Evolutionary conservation across 2,888 invertebrate genomes (phyloP), one percentile per base, ranked within the genome.

Genomic region (Folsomia manolachei): DNA sequence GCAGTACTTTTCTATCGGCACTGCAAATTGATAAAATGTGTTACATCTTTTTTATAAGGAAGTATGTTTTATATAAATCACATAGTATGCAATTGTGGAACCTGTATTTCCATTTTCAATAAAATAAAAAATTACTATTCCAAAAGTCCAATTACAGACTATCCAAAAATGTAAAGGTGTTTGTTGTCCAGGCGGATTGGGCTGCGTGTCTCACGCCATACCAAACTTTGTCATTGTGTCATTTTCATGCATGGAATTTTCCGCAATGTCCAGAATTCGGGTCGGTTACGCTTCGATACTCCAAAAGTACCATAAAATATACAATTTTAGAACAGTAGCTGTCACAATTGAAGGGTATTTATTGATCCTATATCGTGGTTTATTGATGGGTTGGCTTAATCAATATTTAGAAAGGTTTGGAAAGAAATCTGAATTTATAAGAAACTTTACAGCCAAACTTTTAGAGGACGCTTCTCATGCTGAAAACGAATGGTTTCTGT

Each of bases 171-270:
- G 4, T 2, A 24, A 62, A 62, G 19, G 21, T 62, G 14, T 11
- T 25, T 56, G 56, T 19, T 7, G 18, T 24, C 62, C 23, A 62
- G 18, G 23, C 14, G 24, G 14, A 4, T 39, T 39, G 4, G 4
- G 27, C n/a, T 64, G 64, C 64, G 64, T 64, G 64, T n/a, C 4
- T 2, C 64, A 64, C 64, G 64, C 26, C 7, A 64, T 14, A 14
- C 4, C 39, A 39, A 39, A 39, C n/a, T n/a, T n/a, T n/a, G n/a
- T n/a, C n/a, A n/a, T n/a, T n/a, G n/a, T n/a, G n/a, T n/a, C n/a
- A n/a, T n/a, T n/a, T n/a, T n/a, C n/a, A n/a, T n/a, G n/a, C n/a
- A n/a, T n/a, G n/a, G n/a, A 39, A 4, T 39, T 39, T 39, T 39
- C 39, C 14, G 39, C 39, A 39, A 4, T 9, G 39, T 14, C 39